Evolutionary conservation across 1,140 invertebrate species (phyloP).

Genomic region (Liolophura sinensis): DNA sequence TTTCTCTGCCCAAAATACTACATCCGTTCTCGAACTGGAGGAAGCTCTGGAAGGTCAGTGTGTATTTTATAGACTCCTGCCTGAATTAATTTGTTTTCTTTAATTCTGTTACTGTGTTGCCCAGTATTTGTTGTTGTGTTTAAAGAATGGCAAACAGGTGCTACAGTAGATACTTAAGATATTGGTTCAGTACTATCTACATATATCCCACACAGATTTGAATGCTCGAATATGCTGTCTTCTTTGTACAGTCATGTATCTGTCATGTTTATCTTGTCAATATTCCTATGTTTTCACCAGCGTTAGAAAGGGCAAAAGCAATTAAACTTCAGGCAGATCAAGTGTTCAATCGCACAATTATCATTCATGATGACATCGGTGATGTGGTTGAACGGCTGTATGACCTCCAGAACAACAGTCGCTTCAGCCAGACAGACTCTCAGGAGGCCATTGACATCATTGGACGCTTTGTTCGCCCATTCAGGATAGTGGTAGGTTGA

Average conservation of each 20-base stretch:
- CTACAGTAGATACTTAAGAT: neutral
- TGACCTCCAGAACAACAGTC: conserved; percentile 30
- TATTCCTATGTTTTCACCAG: no score
- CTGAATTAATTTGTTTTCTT: no score
- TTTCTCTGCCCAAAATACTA: conserved; percentile 58
- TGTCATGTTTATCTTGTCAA: neutral
- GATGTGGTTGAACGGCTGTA: conserved; percentile 20
- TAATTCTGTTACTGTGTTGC: no score
- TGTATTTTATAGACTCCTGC: no score
- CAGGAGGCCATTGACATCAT: conserved; percentile 22
- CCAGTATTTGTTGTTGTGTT: neutral
- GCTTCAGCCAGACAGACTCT: conserved; percentile 16
- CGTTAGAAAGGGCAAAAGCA: no score
- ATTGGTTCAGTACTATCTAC: neutral
- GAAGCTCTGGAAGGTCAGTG: conserved; percentile 43
- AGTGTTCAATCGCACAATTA: neutral
- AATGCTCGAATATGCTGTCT: neutral
- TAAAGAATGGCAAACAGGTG: neutral
- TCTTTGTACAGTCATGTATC: neutral
- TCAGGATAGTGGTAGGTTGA: no score
- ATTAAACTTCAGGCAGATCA: no score
- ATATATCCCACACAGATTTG: neutral
- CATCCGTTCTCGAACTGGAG: conserved; percentile 25
- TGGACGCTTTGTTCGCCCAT: neutral
- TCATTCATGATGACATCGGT: conserved; percentile 5